phyloP scores from a whole-genome alignment of 2,113 vertebrate species.

The Takifugu bimaculatus region DNA sequence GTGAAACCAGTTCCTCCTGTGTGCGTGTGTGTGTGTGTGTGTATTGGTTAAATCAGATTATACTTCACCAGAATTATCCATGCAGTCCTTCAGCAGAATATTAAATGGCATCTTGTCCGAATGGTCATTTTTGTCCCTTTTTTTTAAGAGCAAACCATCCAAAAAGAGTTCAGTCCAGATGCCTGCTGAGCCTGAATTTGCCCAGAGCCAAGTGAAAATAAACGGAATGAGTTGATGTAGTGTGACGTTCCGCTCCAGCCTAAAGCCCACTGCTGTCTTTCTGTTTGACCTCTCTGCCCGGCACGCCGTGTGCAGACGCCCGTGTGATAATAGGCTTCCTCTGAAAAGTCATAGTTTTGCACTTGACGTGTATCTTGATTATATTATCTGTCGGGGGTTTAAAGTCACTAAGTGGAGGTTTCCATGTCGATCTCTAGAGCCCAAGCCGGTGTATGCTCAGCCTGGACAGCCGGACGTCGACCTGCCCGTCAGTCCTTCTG shows the following conservation, averaged over 20 bases:
- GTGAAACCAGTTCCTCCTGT: not conserved
- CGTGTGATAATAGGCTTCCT: conserved; percentile 8
- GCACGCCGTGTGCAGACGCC: conserved; percentile 42
- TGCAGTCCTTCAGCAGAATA: not conserved
- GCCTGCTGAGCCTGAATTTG: conserved; percentile 61
- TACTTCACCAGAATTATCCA: not conserved
- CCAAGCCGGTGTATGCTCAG: conserved; percentile 97
- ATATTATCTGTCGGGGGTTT: not conserved
- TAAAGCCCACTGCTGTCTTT: conserved; percentile 52
- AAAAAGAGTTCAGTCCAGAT: conserved; percentile 39
- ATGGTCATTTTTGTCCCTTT: conserved; percentile 36
- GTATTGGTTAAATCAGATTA: not conserved
- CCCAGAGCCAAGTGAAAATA: conserved; percentile 65
- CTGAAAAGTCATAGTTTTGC: no score
- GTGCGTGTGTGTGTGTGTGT: no score
- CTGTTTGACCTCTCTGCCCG: conserved; percentile 59
- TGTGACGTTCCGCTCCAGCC: conserved; percentile 60
- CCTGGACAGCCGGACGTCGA: conserved; percentile 97
- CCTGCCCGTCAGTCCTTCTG: conserved; percentile 94
- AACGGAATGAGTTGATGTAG: conserved; percentile 61
- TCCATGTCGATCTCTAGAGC: conserved; percentile 73
- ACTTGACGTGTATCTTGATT: not conserved
- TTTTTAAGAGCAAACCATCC: conserved; percentile 28
- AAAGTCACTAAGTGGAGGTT: no score
- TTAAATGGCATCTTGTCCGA: conserved; percentile 13